These are phyloP conservation scores for Synanceia verrucosa DNA, from an alignment of 2,797 vertebrate species.

Conservation along the genomic window DNA sequence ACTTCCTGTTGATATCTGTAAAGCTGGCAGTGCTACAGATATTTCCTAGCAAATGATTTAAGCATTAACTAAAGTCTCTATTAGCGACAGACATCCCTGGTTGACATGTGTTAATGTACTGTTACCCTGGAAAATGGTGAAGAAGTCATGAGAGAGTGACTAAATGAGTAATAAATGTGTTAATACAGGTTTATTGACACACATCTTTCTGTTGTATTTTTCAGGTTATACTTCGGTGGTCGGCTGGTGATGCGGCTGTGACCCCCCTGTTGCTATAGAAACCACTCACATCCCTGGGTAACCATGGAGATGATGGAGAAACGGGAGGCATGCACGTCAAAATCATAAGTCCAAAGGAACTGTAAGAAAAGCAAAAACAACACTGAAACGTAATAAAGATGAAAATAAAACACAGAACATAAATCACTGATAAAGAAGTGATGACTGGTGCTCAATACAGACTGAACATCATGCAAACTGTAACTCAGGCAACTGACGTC, in stretches of 20 bases:
- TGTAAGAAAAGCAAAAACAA: conserved; percentile 76
- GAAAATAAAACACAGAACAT: conserved; percentile 39
- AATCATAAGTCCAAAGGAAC: conserved; percentile 86
- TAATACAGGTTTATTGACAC: background rate
- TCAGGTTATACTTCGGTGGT: background rate
- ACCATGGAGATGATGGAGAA: conserved; percentile 81
- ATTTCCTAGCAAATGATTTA: background rate
- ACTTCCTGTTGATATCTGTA: background rate
- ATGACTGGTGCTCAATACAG: conserved; percentile 31
- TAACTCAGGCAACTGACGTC: background rate
- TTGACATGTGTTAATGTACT: background rate
- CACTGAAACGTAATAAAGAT: conserved; percentile 63
- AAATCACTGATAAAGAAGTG: conserved; percentile 37
- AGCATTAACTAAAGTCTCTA: background rate
- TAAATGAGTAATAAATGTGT: background rate
- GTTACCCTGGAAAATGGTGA: background rate
- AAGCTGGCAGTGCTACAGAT: background rate
- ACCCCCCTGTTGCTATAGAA: conserved; percentile 59
- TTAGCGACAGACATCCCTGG: background rate
- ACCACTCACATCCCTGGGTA: conserved; percentile 79
- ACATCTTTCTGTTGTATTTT: background rate
- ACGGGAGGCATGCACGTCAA: conserved; percentile 83
- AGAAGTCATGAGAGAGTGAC: background rate
- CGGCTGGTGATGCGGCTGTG: conserved; percentile 30
- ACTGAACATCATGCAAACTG: conserved; percentile 3